phyloP scores from a whole-genome alignment of 2,888 invertebrate genomes.

The Luperina testacea region DNA sequence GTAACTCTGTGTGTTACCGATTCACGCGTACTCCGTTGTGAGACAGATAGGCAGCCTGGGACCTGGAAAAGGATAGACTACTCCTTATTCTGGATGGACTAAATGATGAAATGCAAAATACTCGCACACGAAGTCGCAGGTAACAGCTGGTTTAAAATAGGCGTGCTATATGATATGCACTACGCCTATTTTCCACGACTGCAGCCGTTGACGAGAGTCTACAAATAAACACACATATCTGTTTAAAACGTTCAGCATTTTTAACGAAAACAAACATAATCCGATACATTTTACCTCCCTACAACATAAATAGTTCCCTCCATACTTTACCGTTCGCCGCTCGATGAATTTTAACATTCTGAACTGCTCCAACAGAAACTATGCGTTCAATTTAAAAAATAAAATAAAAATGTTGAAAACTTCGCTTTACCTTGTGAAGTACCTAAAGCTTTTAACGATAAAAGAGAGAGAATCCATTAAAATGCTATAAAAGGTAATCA shows the following conservation, averaged over 20 bases:
- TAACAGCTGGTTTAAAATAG: neutral
- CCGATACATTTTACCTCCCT: neutral
- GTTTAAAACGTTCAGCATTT: neutral
- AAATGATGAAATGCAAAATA: neutral
- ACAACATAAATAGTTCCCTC: slow-evolving; percentile 19
- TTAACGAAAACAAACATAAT: neutral
- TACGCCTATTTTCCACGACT: too few relatives aligned
- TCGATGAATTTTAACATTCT: slow-evolving; percentile 37
- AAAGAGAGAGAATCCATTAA: slow-evolving; percentile 22
- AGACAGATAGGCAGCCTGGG: neutral
- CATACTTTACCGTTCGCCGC: slow-evolving; percentile 13
- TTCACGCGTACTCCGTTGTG: neutral
- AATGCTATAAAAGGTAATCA: slow-evolving; percentile 7
- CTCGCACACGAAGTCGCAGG: neutral
- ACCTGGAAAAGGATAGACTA: neutral
- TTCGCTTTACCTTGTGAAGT: slow-evolving; percentile 13
- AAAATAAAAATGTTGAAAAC: slow-evolving; percentile 35
- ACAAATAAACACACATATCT: neutral
- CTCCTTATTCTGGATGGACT: neutral
- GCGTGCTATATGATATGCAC: too few relatives aligned
- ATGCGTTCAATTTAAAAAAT: slow-evolving; percentile 35
- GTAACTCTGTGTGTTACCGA: neutral
- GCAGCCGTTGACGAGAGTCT: too few relatives aligned
- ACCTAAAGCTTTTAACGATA: slow-evolving; percentile 17
- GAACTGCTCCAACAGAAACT: slow-evolving; percentile 3